Base-by-base conservation (phyloP, 2,888 invertebrate species). In the Physocephala rufipes region DNA sequence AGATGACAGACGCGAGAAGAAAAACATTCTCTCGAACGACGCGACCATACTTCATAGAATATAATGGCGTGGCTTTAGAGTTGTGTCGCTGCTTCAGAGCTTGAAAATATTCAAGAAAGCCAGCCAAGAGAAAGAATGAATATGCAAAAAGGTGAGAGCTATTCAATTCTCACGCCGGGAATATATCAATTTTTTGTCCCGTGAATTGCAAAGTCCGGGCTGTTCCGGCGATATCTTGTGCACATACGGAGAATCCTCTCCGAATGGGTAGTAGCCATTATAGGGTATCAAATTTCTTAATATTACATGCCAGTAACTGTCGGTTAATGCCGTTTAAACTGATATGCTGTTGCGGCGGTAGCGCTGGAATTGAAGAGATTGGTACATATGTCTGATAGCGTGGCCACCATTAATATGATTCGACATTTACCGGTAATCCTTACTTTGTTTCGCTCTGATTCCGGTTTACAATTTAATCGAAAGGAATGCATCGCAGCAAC, bases 211-310 rank as follows among this genome's bases (percentile, higher is more conserved):
- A 9, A 36, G n/a, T n/a, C n/a, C n/a, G n/a, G n/a, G n/a, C n/a
- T n/a, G n/a, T n/a, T n/a, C n/a, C n/a, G n/a, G n/a, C n/a, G n/a
- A n/a, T n/a, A n/a, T n/a, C 55, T 55, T 15, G 13, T 15, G 7
- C 26, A 26, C 28, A 45, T 45, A 3, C 24, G 24, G 51, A 26
- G 66, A 30, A 24, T 28, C 16, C 26, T 28, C 19, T 45, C 4
- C 19, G 55, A n/a, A 43, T 67, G 58, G 9, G 28, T 43, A 73
- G 70, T 70, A 63, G 36, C 36, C 36, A 9, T 9, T 4, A 36
- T 36, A 36, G 71, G 75, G 75, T 76, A 76, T 71, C 72, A 79
- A 80, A 81, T 81, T 80, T 78, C 79, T 79, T 77, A 75, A 76
- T 78, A 79, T 81, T 81, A 79, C 76, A 77, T 71, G 75, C 72